Conservation (phyloP, 1,140 invertebrate species). For the Hylaeus volcanicus region DNA sequence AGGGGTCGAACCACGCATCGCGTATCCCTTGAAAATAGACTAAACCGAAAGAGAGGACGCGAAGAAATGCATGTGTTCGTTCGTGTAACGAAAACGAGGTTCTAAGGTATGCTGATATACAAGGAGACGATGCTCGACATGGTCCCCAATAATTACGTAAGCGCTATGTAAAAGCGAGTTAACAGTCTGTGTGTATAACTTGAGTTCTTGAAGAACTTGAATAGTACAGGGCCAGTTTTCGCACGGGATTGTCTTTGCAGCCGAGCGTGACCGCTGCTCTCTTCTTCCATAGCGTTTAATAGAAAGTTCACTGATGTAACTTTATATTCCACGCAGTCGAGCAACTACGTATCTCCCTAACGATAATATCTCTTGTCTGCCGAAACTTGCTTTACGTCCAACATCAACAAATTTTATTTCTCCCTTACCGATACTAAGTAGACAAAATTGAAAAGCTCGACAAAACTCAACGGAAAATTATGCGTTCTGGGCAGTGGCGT, state of each 20-base stretch:
- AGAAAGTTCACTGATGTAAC: not conserved
- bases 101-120: conserved; percentile 11
- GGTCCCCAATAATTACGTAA: conserved; percentile 47
- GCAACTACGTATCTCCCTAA: not conserved
- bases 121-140: conserved; percentile 42
- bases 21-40: not conserved
- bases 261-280: not conserved
- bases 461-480: too few relatives aligned
- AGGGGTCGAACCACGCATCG: too few relatives aligned
- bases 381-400: not conserved
- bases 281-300: not conserved
- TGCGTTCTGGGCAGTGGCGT: too few relatives aligned
- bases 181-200: conserved; percentile 33
- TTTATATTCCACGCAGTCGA: not conserved
- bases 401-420: not conserved
- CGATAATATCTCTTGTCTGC: not conserved
- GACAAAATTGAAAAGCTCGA: too few relatives aligned
- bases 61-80: conserved; percentile 28
- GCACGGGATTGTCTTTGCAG: conserved; percentile 14
- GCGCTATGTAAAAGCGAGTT: conserved; percentile 58
- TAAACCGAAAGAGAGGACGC: not conserved
- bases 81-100: conserved; percentile 6
- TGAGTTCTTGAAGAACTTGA: not conserved
- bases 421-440: not conserved
- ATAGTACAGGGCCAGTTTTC: conserved; percentile 2